A percentile compares a stretch with the other conserved stretches of the same genome.
Evolutionary conservation across 2,797 vertebrate genomes (phyloP).

Genomic region (Spinus pinus): DNA sequence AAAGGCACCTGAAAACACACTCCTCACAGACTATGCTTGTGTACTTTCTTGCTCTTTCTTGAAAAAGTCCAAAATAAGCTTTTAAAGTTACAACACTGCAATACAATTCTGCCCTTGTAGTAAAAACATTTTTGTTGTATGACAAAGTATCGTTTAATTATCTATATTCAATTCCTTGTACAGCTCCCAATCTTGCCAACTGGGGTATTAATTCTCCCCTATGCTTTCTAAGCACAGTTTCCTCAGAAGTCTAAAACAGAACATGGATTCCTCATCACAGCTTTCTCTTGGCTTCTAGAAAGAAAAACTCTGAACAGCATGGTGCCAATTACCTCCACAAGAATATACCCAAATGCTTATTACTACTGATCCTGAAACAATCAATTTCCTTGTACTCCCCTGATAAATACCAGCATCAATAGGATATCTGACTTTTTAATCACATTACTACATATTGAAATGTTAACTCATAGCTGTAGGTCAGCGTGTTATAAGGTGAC

Average conservation of each 20-base stretch:
- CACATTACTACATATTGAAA: conserved; percentile 46
- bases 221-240: conserved; percentile 6
- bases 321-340: conserved; percentile 60
- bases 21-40: neutral
- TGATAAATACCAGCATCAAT: conserved; percentile 51
- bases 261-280: conserved; percentile 40
- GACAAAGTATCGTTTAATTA: neutral
- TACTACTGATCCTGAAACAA: conserved; percentile 53
- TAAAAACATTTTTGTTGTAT: neutral
- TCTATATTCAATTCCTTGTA: neutral
- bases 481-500: conserved; percentile 9
- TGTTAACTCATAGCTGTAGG: conserved; percentile 9
- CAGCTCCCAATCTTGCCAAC: neutral
- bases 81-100: neutral
- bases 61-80: neutral
- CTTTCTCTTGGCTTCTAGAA: conserved; percentile 18
- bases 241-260: conserved; percentile 1
- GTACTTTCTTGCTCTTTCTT: neutral
- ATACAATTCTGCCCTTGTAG: neutral
- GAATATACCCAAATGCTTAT: conserved; percentile 29
- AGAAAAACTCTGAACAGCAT: conserved; percentile 15
- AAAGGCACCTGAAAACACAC: neutral
- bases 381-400: conserved; percentile 46
- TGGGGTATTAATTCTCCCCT: neutral
- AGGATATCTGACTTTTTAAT: conserved; percentile 46